Percentiles rank a stretch among this genome's conserved stretches.
Evolutionary conservation across 2,888 invertebrate genomes (phyloP).

Genomic region (Biston stratarius): DNA sequence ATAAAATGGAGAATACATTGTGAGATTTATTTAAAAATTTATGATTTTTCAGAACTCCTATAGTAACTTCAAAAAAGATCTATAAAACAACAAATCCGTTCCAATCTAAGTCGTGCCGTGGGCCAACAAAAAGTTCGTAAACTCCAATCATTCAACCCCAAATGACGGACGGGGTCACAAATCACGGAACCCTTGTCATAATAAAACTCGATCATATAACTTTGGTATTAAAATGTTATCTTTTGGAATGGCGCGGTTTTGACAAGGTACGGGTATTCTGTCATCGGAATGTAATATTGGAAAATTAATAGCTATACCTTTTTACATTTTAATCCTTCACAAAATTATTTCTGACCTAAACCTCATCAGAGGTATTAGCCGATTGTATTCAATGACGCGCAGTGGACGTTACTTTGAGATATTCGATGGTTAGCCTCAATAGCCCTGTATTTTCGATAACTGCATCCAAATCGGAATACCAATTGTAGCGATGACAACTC

Average conservation of each 20-base stretch:
- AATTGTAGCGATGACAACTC: too few species aligned
- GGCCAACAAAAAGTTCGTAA: constrained; percentile 35
- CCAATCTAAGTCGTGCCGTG: constrained; percentile 29
- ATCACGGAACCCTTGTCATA: constrained; percentile 72
- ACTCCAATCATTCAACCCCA: constrained; percentile 51
- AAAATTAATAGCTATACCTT: neutral
- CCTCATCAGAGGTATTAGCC: too few species aligned
- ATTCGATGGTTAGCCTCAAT: too few species aligned
- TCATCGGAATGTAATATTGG: constrained; percentile 4
- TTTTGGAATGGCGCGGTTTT: constrained; percentile 20
- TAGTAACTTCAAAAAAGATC: constrained; percentile 5
- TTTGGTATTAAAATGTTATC: constrained; percentile 51
- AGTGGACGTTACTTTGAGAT: too few species aligned
- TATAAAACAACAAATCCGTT: constrained; percentile 33
- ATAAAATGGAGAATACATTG: too few species aligned
- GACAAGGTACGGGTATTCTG: constrained; percentile 21
- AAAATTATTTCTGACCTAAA: too few species aligned
- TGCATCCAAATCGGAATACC: too few species aligned
- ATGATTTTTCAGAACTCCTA: neutral
- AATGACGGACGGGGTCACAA: constrained; percentile 54
- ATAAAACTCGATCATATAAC: constrained; percentile 63
- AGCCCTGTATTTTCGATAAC: too few species aligned
- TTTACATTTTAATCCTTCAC: too few species aligned
- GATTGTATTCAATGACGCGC: too few species aligned
- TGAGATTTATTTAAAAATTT: neutral